phyloP scores from a whole-genome alignment of 2,888 invertebrate genomes.

The Agrilus biguttatus region DNA sequence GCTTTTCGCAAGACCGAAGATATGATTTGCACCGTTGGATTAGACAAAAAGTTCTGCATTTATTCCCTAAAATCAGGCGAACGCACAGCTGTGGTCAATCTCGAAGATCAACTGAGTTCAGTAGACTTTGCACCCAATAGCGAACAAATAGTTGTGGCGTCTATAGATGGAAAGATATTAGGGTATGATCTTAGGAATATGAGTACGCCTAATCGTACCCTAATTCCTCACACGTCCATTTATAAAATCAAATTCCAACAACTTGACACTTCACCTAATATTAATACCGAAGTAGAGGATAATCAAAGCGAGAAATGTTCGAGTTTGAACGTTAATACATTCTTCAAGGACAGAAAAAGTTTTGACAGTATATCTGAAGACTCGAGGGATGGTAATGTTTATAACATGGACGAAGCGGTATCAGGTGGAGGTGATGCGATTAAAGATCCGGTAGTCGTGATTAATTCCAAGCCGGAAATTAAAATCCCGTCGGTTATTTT shows the following conservation, averaged over 20 bases:
- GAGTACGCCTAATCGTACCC: conserved; percentile 5
- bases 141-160: conserved; percentile 13
- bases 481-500: too few relatives aligned
- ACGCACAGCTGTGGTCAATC: conserved; percentile 8
- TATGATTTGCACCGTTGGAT: conserved; percentile 10
- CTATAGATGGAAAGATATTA: conserved; percentile 14
- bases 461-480: too few relatives aligned
- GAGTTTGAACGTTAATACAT: too few relatives aligned
- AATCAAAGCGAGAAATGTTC: too few relatives aligned
- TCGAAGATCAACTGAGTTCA: conserved; percentile 11
- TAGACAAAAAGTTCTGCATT: conserved; percentile 11
- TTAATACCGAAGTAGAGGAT: too few relatives aligned
- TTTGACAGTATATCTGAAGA: too few relatives aligned
- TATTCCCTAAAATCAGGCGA: conserved; percentile 12
- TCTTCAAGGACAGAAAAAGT: too few relatives aligned
- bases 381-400: too few relatives aligned
- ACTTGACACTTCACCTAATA: too few relatives aligned
- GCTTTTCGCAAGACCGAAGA: conserved; percentile 10
- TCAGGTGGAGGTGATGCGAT: too few relatives aligned
- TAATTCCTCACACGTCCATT: conserved; percentile 6
- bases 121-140: conserved; percentile 13
- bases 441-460: too few relatives aligned
- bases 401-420: too few relatives aligned
- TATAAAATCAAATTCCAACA: conserved; percentile 5
- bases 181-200: conserved; percentile 14